Conservation (phyloP, 1,140 invertebrate species). For the Nautilus pompilius region DNA sequence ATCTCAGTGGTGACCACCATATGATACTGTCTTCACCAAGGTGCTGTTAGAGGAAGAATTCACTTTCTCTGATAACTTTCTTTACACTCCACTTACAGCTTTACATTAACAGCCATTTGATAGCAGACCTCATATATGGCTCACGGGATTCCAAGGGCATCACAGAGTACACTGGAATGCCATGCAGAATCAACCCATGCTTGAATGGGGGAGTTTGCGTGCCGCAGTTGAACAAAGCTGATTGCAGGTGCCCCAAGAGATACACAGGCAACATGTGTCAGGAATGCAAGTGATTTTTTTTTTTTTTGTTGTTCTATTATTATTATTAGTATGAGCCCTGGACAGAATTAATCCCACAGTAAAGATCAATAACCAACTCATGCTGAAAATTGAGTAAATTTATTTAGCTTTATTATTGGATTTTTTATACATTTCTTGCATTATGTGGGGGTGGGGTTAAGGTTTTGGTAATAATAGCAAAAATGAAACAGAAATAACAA, state of each 20-base stretch:
- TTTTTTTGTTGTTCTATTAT: background rate
- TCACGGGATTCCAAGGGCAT: constrained; percentile 57
- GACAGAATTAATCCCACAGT: too few species aligned
- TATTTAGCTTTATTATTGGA: too few species aligned
- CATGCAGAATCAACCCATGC: constrained; percentile 69
- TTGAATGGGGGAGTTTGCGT: constrained; percentile 73
- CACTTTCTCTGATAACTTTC: background rate
- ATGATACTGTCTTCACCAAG: too few species aligned
- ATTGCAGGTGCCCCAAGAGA: constrained; percentile 68
- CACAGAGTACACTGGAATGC: constrained; percentile 66
- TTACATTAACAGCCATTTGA: constrained; percentile 69
- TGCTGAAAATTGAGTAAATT: too few species aligned
- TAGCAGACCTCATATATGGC: constrained; percentile 55
- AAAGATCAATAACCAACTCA: too few species aligned
- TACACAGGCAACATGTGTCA: constrained; percentile 72
- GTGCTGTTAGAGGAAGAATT: too few species aligned
- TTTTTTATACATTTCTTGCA: too few species aligned
- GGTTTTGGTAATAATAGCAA: too few species aligned
- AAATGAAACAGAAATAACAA: too few species aligned
- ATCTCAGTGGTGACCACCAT: too few species aligned
- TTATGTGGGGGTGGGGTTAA: too few species aligned
- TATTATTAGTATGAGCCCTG: background rate
- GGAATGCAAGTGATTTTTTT: constrained; percentile 61
- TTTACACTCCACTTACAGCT: constrained; percentile 28
- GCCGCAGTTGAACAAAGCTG: constrained; percentile 68